Evolutionary conservation across 1,140 invertebrate genomes (phyloP).

Genomic region (Drosophila grimshawi): DNA sequence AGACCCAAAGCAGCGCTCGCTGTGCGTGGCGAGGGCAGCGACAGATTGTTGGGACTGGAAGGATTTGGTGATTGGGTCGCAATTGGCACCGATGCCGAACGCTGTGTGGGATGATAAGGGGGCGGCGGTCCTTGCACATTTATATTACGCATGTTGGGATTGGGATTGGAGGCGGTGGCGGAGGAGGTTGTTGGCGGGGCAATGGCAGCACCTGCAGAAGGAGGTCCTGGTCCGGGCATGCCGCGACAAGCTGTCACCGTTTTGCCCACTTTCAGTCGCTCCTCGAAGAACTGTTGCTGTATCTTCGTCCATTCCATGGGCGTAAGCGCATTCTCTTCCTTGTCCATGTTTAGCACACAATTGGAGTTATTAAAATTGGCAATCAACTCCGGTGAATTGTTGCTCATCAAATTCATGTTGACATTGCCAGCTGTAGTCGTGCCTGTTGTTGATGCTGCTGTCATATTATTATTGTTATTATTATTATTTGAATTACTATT

Average conservation of each 20-base stretch:
- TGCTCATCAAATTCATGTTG: too few species aligned
- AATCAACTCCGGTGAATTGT: too few species aligned
- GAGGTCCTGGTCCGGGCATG: constrained; percentile 8
- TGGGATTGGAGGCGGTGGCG: too few species aligned
- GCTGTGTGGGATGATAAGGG: constrained; percentile 92
- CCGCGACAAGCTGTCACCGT: constrained; percentile 6
- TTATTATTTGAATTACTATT: constrained; percentile 2
- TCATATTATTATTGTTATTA: too few species aligned
- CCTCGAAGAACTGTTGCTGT: constrained; percentile 93
- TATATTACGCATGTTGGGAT: constrained; percentile 83
- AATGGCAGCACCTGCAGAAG: background rate
- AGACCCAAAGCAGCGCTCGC: constrained; percentile 86
- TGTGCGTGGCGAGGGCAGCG: constrained; percentile 89
- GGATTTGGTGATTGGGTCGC: constrained; percentile 90
- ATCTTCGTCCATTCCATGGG: constrained; percentile 95
- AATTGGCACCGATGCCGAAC: constrained; percentile 93
- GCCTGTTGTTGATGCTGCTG: too few species aligned
- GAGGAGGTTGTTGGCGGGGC: too few species aligned
- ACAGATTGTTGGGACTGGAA: constrained; percentile 89
- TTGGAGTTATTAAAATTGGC: too few species aligned
- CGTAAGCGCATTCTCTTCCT: constrained; percentile 84
- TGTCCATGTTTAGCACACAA: background rate
- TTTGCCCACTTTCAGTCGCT: constrained; percentile 85
- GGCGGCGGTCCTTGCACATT: constrained; percentile 92
- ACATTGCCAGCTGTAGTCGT: too few species aligned